phyloP scores from a whole-genome alignment of 2,888 invertebrate genomes.

The Sesia apiformis region DNA sequence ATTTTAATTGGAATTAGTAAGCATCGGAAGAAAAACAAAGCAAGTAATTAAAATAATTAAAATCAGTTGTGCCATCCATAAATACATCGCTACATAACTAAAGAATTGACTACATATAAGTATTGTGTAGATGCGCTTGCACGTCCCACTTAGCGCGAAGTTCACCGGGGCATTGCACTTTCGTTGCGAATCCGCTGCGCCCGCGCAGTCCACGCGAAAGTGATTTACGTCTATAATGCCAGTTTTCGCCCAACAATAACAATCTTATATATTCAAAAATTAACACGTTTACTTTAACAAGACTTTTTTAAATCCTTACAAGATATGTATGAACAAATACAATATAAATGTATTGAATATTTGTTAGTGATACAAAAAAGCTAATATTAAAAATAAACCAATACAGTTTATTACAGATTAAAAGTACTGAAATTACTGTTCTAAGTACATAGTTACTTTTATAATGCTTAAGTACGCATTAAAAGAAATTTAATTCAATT shows the following conservation, averaged over 20 bases:
- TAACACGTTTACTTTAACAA: too few species aligned
- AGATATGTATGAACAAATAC: neutral
- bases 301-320: neutral
- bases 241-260: neutral
- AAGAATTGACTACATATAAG: neutral
- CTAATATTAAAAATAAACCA: too few species aligned
- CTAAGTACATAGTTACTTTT: too few species aligned
- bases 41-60: too few species aligned
- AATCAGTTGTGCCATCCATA: too few species aligned
- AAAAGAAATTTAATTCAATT: too few species aligned
- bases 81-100: too few species aligned
- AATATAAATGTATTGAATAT: neutral
- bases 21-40: too few species aligned
- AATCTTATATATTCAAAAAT: neutral
- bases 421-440: too few species aligned
- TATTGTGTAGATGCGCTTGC: conserved; percentile 10
- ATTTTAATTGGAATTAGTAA: too few species aligned
- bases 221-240: conserved; percentile 27
- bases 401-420: too few species aligned
- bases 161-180: conserved; percentile 68
- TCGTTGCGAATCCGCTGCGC: conserved; percentile 33
- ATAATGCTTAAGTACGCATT: too few species aligned
- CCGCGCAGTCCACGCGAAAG: conserved; percentile 49
- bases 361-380: neutral
- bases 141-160: conserved; percentile 57